Evolutionary conservation across 2,113 vertebrate genomes (phyloP), one percentile per base, ranked within the genome.

Genomic region (Sinocyclocheilus anophthalmus): DNA sequence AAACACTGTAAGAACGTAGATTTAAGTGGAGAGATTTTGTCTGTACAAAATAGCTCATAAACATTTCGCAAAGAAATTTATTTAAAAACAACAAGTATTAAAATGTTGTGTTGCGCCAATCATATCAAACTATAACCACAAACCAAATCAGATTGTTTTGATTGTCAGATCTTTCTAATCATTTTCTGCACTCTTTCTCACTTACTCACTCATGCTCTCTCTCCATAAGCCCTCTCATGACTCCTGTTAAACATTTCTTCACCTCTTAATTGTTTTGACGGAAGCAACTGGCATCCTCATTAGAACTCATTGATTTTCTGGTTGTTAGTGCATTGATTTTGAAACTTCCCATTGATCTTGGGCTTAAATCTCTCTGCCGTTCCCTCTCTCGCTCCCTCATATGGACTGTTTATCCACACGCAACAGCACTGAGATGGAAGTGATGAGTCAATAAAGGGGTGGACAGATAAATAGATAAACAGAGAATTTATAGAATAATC

Each of bases 191-290:
- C 3, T 83, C 24, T 90, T 72, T 72, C 30, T 72, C 1, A 59
- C 9, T 83, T 83, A 90, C 85, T 82, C 26, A 16, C 26, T 69
- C 26, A 0, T 69, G 26, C 26, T 33, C 30, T 73, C 59, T 63
- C 81, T 92, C 91, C 90, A 91, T 93, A 93, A 94, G 91, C 90
- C 91, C 92, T 89, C 90, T 92, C 93, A 89, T 93, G 94, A 94
- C 72, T 69, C 63, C 63, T 70, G 95, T 97, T 96, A 96, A 96
- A 96, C 96, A 97, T 97, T 97, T 96, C 94, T 96, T 94, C 95
- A 95, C 95, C 96, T 96, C 96, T 97, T 95, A 97, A 98, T 97
- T 97, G 97, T 97, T 97, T 97, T 97, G 96, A 97, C 96, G 96
- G 96, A 93, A 94, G 94, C 96, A 95, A 97, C 97, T 96, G 96